Percentiles rank a stretch among this genome's conserved stretches.
These are phyloP conservation scores for Menura novaehollandiae DNA, from an alignment of 2,113 vertebrate genomes.

Conservation along the genomic window DNA sequence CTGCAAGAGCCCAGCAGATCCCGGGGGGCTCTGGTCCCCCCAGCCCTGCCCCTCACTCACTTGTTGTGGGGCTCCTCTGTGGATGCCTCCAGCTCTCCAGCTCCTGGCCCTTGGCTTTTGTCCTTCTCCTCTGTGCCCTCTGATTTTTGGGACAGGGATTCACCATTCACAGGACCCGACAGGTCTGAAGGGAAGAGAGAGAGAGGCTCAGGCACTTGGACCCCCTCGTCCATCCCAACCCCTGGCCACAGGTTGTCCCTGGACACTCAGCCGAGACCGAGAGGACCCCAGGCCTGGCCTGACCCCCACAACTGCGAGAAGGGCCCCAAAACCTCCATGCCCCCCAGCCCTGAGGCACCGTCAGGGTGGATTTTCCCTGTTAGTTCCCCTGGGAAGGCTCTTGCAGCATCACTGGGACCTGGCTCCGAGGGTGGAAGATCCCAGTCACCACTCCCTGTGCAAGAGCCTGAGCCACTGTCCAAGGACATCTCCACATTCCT, in stretches of 20 bases:
- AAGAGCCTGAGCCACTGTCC: background rate
- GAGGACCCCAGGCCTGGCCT: background rate
- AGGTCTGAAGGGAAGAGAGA: conserved; percentile 59
- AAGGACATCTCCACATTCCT: background rate
- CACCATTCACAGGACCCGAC: conserved; percentile 84
- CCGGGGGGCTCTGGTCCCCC: background rate
- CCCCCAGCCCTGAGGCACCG: background rate
- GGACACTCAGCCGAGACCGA: fast-evolving
- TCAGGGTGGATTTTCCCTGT: background rate
- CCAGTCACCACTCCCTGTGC: background rate
- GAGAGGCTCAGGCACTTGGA: background rate
- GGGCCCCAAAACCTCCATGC: background rate
- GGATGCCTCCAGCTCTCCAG: background rate
- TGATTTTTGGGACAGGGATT: conserved; percentile 76
- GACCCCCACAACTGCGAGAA: fast-evolving
- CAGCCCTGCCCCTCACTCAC: conserved; percentile 28
- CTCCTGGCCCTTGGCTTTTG: conserved; percentile 44
- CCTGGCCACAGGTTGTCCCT: background rate
- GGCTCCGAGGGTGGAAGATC: background rate
- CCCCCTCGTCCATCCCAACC: fast-evolving
- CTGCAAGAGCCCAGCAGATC: fast-evolving
- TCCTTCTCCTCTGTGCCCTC: conserved; percentile 66
- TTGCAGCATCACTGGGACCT: background rate
- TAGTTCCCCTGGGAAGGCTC: background rate
- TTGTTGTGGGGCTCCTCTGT: conserved; percentile 61